These are phyloP conservation scores for Cryptoblepharus egeriae DNA, from an alignment of 2,797 vertebrate genomes.

Conservation along the genomic window DNA sequence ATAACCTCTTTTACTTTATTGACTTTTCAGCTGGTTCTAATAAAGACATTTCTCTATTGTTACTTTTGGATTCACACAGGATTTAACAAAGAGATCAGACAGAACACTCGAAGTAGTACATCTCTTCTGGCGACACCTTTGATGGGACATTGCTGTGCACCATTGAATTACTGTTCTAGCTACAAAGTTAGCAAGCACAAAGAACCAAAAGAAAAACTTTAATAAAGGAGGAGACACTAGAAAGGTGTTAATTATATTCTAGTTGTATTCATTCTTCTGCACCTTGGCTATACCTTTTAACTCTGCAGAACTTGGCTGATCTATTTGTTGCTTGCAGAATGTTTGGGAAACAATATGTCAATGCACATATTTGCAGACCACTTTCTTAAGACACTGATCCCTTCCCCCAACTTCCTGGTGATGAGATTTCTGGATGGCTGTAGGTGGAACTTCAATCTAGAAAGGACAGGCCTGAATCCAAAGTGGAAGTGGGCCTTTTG, in stretches of 20 bases:
- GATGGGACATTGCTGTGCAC: background rate
- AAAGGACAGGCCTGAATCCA: no score
- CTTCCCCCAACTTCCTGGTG: background rate
- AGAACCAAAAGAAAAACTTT: no score
- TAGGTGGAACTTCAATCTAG: no score
- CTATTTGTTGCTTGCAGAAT: no score
- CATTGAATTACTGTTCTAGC: background rate
- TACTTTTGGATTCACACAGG: background rate
- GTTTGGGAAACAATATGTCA: background rate
- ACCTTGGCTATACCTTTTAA: background rate
- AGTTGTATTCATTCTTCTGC: background rate
- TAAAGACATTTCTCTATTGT: background rate
- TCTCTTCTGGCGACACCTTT: background rate
- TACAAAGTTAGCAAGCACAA: background rate
- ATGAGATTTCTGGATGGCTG: background rate
- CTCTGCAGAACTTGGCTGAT: background rate
- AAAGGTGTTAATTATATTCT: background rate
- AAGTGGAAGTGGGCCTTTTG: background rate
- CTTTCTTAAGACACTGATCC: background rate
- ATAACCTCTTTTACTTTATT: background rate
- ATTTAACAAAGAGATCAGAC: background rate
- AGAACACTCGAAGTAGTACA: background rate
- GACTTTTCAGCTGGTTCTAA: background rate
- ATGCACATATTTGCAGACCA: no score
- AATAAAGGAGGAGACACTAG: no score